phyloP scores from a whole-genome alignment of 2,113 vertebrate genomes.

The Limanda limanda region DNA sequence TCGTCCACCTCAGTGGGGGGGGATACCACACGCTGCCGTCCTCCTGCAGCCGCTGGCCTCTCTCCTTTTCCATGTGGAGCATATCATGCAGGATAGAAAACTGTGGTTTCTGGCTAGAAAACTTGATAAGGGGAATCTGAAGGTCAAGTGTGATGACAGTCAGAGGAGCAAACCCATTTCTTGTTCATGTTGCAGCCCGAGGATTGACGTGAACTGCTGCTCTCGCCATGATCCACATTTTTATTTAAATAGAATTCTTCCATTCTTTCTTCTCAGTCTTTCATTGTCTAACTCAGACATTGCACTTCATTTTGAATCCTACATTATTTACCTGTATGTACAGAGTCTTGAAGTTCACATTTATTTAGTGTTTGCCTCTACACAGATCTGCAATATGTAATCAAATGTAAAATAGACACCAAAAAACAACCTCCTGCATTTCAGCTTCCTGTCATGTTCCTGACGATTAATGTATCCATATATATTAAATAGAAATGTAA shows the following conservation, averaged over 20 bases:
- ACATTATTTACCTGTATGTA: no score
- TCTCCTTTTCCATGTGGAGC: neutral
- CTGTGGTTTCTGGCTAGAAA: neutral
- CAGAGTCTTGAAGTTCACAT: no score
- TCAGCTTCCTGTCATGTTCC: no score
- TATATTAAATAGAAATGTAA: no score
- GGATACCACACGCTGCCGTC: neutral
- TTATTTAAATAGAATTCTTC: neutral
- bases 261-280: neutral
- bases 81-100: neutral
- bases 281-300: no score
- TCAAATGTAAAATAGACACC: no score
- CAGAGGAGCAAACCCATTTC: neutral
- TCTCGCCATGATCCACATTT: neutral
- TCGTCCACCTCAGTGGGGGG: constrained; percentile 26
- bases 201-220: neutral
- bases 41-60: neutral
- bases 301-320: no score
- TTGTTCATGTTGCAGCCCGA: neutral
- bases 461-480: no score
- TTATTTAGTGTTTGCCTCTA: no score
- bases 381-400: no score
- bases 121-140: neutral
- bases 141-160: constrained; percentile 7
- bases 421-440: no score